These are phyloP conservation scores for Nasonia giraulti DNA, from an alignment of 1,140 invertebrate genomes.

Conservation along the genomic window DNA sequence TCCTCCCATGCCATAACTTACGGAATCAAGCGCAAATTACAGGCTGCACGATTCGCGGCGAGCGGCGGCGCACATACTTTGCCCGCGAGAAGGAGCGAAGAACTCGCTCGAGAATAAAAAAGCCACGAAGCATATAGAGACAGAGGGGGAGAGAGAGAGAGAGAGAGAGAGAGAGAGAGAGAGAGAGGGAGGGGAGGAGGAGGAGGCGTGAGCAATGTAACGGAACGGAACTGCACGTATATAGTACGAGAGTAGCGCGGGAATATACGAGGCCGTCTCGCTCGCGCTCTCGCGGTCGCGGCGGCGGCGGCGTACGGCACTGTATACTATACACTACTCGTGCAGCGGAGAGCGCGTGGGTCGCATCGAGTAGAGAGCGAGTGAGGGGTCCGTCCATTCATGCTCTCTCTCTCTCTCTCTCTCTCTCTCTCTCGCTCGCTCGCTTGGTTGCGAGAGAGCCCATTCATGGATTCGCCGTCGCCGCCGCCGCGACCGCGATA, in stretches of 20 bases:
- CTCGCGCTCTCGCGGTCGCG: neutral
- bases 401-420: conserved; percentile 13
- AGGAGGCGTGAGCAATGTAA: conserved; percentile 24
- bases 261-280: no score
- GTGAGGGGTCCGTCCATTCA: conserved; percentile 42
- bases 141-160: no score
- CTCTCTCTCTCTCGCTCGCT: neutral
- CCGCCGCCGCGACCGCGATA: conserved; percentile 23
- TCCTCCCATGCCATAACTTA: neutral
- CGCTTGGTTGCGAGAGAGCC: conserved; percentile 28
- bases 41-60: neutral
- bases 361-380: conserved; percentile 31
- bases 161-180: no score
- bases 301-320: neutral
- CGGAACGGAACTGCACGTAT: conserved; percentile 11
- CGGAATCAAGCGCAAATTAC: conserved; percentile 14
- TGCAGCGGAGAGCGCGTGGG: conserved; percentile 32
- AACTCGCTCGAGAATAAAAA: neutral
- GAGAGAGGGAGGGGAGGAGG: no score
- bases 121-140: neutral
- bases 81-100: neutral
- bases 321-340: conserved; percentile 2
- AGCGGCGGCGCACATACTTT: neutral
- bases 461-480: conserved; percentile 52
- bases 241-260: neutral